Conservation (phyloP, 2,113 vertebrate genomes). For the Cyprinodon tularosa region DNA sequence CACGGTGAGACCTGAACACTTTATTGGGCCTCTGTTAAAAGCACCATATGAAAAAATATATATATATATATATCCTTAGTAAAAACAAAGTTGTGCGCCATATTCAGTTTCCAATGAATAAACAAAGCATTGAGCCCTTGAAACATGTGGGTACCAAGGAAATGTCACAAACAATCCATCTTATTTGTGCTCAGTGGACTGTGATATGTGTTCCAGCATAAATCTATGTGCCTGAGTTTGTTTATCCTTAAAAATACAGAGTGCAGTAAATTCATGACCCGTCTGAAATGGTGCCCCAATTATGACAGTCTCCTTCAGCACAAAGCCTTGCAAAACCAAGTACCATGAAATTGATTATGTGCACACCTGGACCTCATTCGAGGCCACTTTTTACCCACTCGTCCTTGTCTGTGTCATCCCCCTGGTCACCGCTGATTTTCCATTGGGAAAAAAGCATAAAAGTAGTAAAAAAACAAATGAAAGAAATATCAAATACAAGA, state of each 20-base stretch:
- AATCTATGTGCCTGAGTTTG: conserved; percentile 44
- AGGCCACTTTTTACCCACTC: conserved; percentile 33
- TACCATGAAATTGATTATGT: conserved; percentile 71
- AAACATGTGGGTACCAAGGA: background rate
- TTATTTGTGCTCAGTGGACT: conserved; percentile 56
- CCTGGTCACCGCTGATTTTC: conserved; percentile 14
- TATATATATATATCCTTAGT: background rate
- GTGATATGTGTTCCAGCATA: conserved; percentile 47
- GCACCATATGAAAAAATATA: background rate
- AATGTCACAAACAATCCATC: background rate
- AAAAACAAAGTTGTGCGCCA: background rate
- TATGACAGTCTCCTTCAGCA: conserved; percentile 71
- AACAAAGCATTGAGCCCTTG: background rate
- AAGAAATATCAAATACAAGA: conserved; percentile 3
- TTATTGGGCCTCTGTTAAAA: background rate
- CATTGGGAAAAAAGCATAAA: conserved; percentile 5
- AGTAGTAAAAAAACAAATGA: conserved; percentile 3
- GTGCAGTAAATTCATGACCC: conserved; percentile 60
- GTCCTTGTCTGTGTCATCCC: conserved; percentile 21
- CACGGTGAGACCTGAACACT: background rate
- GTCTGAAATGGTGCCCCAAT: conserved; percentile 69
- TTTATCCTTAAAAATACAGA: conserved; percentile 51
- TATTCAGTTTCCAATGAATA: background rate
- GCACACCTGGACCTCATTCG: conserved; percentile 72
- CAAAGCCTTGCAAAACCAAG: conserved; percentile 72